Conservation (phyloP, 2,113 vertebrate genomes). For the Potamarius usumacintae region DNA sequence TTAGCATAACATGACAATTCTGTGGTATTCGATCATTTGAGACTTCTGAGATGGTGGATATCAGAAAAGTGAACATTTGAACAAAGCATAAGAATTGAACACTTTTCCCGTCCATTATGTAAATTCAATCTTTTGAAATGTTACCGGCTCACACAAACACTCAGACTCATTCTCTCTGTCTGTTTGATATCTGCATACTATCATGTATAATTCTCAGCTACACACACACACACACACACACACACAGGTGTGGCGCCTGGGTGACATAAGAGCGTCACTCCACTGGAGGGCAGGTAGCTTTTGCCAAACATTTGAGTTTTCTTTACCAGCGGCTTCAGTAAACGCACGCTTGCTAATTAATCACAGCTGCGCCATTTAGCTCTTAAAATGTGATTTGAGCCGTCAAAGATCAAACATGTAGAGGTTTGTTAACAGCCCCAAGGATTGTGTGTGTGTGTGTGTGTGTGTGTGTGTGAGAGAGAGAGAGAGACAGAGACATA, state of each 20-base stretch:
- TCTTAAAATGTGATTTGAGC: slow-evolving; percentile 48
- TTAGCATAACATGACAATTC: neutral
- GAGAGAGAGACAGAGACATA: neutral
- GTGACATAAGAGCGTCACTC: slow-evolving; percentile 42
- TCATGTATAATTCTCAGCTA: slow-evolving; percentile 21
- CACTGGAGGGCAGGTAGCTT: slow-evolving; percentile 22
- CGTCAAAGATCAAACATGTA: slow-evolving; percentile 54
- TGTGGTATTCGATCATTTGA: slow-evolving; percentile 6
- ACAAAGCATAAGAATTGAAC: neutral
- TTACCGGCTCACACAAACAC: neutral
- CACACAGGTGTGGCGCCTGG: slow-evolving; percentile 24
- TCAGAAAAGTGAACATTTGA: slow-evolving; percentile 12
- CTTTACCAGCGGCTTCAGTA: slow-evolving; percentile 43
- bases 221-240: slow-evolving; percentile 19
- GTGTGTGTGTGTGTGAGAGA: slow-evolving; percentile 3
- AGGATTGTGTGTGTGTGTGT: slow-evolving; percentile 33
- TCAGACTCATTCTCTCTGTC: neutral
- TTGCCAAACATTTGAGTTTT: slow-evolving; percentile 40
- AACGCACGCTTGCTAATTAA: slow-evolving; percentile 42
- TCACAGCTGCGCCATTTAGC: slow-evolving; percentile 50
- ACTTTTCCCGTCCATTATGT: neutral
- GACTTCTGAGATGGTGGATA: neutral
- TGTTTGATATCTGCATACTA: neutral
- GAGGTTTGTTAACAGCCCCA: slow-evolving; percentile 52
- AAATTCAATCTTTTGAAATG: slow-evolving; percentile 11